These are phyloP conservation scores for Oegoconia quadripuncta DNA, from an alignment of 2,888 invertebrate species.

Conservation along the genomic window DNA sequence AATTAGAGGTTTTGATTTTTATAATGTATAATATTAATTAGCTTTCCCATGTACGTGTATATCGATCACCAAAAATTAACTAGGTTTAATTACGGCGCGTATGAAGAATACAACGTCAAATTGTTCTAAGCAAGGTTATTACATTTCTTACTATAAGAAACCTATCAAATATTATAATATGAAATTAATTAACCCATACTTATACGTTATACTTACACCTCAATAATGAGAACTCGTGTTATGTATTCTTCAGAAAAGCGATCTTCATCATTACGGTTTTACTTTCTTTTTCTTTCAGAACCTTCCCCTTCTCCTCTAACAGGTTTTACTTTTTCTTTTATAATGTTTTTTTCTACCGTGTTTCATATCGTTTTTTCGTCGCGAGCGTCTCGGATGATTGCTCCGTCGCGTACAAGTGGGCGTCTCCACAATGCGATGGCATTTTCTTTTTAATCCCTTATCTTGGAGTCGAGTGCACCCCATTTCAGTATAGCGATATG, in stretches of 20 bases:
- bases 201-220: no score
- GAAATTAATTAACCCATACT: no score
- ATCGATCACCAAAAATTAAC: no score
- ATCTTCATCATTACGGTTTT: slow-evolving; percentile 32
- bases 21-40: no score
- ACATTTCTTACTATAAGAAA: no score
- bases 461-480: slow-evolving; percentile 37
- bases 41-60: no score
- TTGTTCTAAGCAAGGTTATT: no score
- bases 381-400: slow-evolving; percentile 49
- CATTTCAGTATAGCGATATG: slow-evolving; percentile 26
- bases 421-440: slow-evolving; percentile 46
- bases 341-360: slow-evolving; percentile 37
- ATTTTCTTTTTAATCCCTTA: slow-evolving; percentile 66
- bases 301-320: slow-evolving; percentile 26
- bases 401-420: slow-evolving; percentile 39
- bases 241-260: slow-evolving; percentile 20
- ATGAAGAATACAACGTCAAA: no score
- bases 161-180: no score
- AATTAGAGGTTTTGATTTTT: no score
- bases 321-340: slow-evolving; percentile 40
- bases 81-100: no score
- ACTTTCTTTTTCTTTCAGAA: slow-evolving; percentile 17
- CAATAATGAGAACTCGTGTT: background rate
- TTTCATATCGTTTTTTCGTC: slow-evolving; percentile 34